These are phyloP conservation scores for Teleogryllus oceanicus DNA, from an alignment of 2,888 invertebrate genomes.

Conservation along the genomic window DNA sequence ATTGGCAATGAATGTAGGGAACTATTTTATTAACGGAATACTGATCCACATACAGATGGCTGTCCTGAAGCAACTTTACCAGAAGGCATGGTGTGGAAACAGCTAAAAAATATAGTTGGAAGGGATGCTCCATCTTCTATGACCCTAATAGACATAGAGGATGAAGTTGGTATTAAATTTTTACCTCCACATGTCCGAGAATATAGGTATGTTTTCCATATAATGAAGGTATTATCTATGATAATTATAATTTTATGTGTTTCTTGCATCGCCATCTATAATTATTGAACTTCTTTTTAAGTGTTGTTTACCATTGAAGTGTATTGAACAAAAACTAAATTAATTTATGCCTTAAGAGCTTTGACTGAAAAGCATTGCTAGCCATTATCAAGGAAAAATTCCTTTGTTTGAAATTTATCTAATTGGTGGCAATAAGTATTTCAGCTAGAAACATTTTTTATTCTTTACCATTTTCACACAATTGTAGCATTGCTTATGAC, in stretches of 20 bases:
- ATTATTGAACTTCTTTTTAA: neutral
- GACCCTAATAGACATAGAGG: conserved; percentile 56
- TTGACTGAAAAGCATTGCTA: too few species aligned
- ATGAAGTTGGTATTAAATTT: conserved; percentile 55
- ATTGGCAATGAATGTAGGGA: neutral
- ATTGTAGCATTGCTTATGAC: too few species aligned
- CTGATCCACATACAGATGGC: conserved; percentile 23
- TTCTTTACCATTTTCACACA: too few species aligned
- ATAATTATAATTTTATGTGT: too few species aligned
- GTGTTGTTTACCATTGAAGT: neutral
- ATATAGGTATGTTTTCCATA: conserved; percentile 47
- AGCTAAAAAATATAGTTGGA: conserved; percentile 51
- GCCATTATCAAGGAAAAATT: too few species aligned
- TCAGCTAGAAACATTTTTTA: too few species aligned
- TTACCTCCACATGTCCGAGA: conserved; percentile 56
- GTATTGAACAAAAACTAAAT: neutral
- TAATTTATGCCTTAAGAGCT: too few species aligned
- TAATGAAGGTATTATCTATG: too few species aligned
- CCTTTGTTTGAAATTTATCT: too few species aligned
- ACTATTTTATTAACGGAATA: neutral
- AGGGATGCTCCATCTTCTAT: conserved; percentile 54
- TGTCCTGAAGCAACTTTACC: conserved; percentile 31
- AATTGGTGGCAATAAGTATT: too few species aligned
- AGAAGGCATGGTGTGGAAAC: conserved; percentile 53
- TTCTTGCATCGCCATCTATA: neutral